Percentiles rank a stretch among this genome's conserved stretches.
Conservation (phyloP, 1,140 invertebrate genomes). For the Tetragnatha versicolor region DNA sequence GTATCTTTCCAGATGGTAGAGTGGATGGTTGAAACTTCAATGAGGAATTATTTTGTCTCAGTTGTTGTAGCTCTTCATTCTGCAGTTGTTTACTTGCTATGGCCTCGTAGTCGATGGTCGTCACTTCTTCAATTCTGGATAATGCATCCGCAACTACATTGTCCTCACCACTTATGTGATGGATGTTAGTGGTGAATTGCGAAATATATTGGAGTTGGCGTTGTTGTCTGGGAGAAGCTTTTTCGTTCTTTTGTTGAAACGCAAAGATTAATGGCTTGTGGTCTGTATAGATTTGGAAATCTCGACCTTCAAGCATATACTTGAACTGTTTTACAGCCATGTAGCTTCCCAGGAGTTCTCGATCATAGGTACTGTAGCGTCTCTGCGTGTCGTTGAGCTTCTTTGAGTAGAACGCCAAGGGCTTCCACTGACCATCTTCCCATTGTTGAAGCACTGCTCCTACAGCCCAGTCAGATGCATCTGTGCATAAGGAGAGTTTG, state of each 20-base stretch:
- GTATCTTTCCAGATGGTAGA: neutral
- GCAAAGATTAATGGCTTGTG: conserved; percentile 60
- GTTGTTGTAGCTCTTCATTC: neutral
- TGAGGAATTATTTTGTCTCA: neutral
- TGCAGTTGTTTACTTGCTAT: neutral
- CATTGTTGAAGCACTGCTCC: conserved; percentile 55
- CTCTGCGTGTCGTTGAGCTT: conserved; percentile 46
- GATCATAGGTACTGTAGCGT: conserved; percentile 56
- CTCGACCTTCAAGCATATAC: conserved; percentile 60
- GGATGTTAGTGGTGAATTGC: conserved; percentile 63
- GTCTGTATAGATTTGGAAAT: conserved; percentile 59
- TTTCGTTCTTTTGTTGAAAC: conserved; percentile 47
- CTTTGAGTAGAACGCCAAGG: conserved; percentile 57
- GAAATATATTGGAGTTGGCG: conserved; percentile 62
- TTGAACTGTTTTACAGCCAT: conserved; percentile 59
- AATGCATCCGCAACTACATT: neutral
- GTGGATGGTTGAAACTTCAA: neutral
- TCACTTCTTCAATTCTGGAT: neutral
- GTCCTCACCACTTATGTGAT: conserved; percentile 4
- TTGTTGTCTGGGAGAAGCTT: conserved; percentile 56
- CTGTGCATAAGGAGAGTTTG: conserved; percentile 43
- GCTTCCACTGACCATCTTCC: conserved; percentile 3
- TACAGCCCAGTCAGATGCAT: conserved; percentile 50
- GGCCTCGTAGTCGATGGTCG: neutral
- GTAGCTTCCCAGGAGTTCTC: conserved; percentile 59